Percentiles rank a stretch among this genome's conserved stretches.
Evolutionary conservation across 2,888 invertebrate genomes (phyloP).

Genomic region (Tachina grossa): DNA sequence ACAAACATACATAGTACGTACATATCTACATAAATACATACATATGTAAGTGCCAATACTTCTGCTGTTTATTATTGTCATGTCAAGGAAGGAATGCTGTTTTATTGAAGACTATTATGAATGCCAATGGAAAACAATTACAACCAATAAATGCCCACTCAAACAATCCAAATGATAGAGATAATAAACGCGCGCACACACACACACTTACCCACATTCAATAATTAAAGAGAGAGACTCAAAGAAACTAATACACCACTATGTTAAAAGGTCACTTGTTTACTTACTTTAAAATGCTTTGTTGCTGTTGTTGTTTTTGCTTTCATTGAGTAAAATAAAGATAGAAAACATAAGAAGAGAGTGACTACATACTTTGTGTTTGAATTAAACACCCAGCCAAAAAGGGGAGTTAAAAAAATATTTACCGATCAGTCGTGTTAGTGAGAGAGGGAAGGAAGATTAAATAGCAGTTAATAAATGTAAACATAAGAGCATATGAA

Average conservation of each 20-base stretch:
- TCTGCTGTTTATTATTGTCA: conserved; percentile 33
- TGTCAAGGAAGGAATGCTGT: conserved; percentile 55
- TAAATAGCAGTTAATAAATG: not conserved
- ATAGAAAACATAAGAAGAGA: conserved; percentile 45
- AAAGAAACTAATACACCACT: conserved; percentile 27
- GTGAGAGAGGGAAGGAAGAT: conserved; percentile 52
- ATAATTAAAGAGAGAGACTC: conserved; percentile 9
- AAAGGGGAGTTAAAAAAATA: conserved; percentile 59
- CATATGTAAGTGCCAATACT: conserved; percentile 51
- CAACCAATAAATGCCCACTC: conserved; percentile 79
- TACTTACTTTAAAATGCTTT: conserved; percentile 45
- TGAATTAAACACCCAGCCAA: conserved; percentile 5
- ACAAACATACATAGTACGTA: no score
- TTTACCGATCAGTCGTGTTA: conserved; percentile 1
- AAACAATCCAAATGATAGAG: conserved; percentile 73
- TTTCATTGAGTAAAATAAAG: conserved; percentile 20
- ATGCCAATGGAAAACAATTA: conserved; percentile 81
- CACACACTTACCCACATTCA: not conserved
- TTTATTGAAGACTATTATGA: conserved; percentile 79
- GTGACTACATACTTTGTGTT: conserved; percentile 30
- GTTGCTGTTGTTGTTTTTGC: conserved; percentile 10
- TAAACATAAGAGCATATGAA: not conserved
- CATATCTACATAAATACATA: not conserved
- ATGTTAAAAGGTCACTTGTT: conserved; percentile 56
- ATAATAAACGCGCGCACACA: conserved; percentile 46